Conservation (phyloP, 2,113 vertebrate genomes). For the Gasterosteus aculeatus region DNA sequence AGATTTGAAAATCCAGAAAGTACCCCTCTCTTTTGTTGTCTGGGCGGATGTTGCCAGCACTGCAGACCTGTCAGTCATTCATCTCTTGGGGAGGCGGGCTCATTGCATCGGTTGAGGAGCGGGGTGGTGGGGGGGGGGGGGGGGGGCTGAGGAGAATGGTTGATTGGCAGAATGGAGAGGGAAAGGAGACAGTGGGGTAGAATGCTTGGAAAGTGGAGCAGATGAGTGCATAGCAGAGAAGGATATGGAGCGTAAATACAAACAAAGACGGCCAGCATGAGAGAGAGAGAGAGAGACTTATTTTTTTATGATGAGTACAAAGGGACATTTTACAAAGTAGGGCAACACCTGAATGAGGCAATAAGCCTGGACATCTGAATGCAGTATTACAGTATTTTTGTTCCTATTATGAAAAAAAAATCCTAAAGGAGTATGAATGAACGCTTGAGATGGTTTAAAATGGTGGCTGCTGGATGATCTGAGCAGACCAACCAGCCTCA, state of each 20-base stretch:
- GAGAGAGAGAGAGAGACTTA: constrained; percentile 13
- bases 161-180: constrained; percentile 67
- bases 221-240: constrained; percentile 51
- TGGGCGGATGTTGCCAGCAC: constrained; percentile 66
- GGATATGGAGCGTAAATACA: constrained; percentile 58
- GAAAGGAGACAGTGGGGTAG: constrained; percentile 53
- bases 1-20: constrained; percentile 24
- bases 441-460: constrained; percentile 33
- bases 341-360: constrained; percentile 38
- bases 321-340: constrained; percentile 30
- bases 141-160: constrained; percentile 66
- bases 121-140: constrained; percentile 36
- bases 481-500: constrained; percentile 10
- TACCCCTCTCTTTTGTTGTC: constrained; percentile 38
- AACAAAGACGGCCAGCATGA: constrained; percentile 50
- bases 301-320: constrained; percentile 17
- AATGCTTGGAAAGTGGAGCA: constrained; percentile 66
- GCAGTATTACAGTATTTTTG: constrained; percentile 5
- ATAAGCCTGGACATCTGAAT: constrained; percentile 32
- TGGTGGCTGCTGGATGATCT: constrained; percentile 1
- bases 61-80: constrained; percentile 78
- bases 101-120: constrained; percentile 48
- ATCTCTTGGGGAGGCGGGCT: constrained; percentile 66
- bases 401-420: not conserved
- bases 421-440: constrained; percentile 22